phyloP scores from a whole-genome alignment of 2,888 invertebrate species.

The Ormia ochracea region DNA sequence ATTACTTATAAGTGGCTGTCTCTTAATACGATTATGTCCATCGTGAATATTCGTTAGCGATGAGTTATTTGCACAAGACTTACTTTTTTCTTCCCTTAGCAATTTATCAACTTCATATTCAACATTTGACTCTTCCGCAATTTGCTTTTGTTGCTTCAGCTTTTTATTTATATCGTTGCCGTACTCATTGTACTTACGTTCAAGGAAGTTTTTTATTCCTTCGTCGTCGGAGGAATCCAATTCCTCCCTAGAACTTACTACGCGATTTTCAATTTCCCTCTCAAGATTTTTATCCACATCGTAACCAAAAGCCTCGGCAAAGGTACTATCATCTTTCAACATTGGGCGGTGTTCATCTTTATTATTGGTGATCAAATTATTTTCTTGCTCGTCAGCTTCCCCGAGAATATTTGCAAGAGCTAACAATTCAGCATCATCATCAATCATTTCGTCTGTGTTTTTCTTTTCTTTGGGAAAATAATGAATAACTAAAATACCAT shows the following conservation, averaged over 20 bases:
- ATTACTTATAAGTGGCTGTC: slow-evolving; percentile 65
- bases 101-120: slow-evolving; percentile 51
- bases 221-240: slow-evolving; percentile 89
- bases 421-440: slow-evolving; percentile 70
- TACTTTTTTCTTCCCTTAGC: slow-evolving; percentile 34
- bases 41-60: slow-evolving; percentile 67
- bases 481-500: background rate
- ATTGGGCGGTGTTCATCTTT: slow-evolving; percentile 59
- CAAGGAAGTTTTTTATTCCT: slow-evolving; percentile 84
- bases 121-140: slow-evolving; percentile 70
- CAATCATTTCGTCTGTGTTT: slow-evolving; percentile 63
- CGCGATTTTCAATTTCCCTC: slow-evolving; percentile 43
- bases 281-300: slow-evolving; percentile 64
- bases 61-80: slow-evolving; percentile 37
- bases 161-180: slow-evolving; percentile 83
- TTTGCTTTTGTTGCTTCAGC: slow-evolving; percentile 77
- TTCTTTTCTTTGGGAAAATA: slow-evolving; percentile 42
- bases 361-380: background rate
- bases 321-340: slow-evolving; percentile 71
- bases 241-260: slow-evolving; percentile 66
- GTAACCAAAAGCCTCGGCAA: slow-evolving; percentile 72
- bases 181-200: slow-evolving; percentile 84
- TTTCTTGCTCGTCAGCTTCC: slow-evolving; percentile 66
- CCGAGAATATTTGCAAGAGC: slow-evolving; percentile 71
- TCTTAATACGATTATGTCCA: slow-evolving; percentile 69